Base-by-base conservation (phyloP, 2,888 invertebrate genomes). In the Lomographa bimaculata region DNA sequence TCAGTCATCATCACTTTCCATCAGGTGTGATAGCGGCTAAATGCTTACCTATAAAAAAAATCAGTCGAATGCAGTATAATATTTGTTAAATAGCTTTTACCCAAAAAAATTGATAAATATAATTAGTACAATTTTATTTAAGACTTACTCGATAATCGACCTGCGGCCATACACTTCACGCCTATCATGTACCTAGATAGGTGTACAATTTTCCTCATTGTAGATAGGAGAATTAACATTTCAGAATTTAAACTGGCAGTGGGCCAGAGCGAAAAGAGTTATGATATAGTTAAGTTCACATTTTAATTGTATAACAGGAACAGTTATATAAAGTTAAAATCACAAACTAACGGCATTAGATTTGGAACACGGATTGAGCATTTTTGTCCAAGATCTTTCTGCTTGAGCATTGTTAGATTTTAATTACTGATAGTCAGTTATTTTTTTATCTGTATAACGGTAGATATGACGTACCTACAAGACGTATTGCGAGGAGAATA, bases 331-430 rank as follows among this genome's bases (percentile, higher is more conserved):
- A 35, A 27, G 23, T 41, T 41, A 42, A 45, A 50, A 38, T 44
- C 39, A 48, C 43, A 54, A 43, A 36, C 34, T 64, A 68, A 74
- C 71, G 67, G 40, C 39, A 34, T 50, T 55, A 59, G 71, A 73
- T 74, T 68, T 57, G 51, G 60, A 57, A 57, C 64, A 54, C 30
- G 54, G 71, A 73, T 69, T 67, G 64, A 64, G 32, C 19, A 16
- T 39, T 17, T 24, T 42, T n/a, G 46, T 49, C 51, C 46, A 46
- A 51, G 40, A 50, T 64, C 64, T 47, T 60, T 69, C 59, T 62
- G 60, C 63, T 60, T 60, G 56, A 50, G 57, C 60, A 65, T 64
- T 64, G 63, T 64, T 59, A 53, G 57, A 52, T 47, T 49, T 54
- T 53, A 55, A 47, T n/a, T n/a, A n/a, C n/a, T n/a, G n/a, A n/a